These are phyloP conservation scores for Takifugu flavidus DNA, from an alignment of 2,113 vertebrate species.

Conservation along the genomic window DNA sequence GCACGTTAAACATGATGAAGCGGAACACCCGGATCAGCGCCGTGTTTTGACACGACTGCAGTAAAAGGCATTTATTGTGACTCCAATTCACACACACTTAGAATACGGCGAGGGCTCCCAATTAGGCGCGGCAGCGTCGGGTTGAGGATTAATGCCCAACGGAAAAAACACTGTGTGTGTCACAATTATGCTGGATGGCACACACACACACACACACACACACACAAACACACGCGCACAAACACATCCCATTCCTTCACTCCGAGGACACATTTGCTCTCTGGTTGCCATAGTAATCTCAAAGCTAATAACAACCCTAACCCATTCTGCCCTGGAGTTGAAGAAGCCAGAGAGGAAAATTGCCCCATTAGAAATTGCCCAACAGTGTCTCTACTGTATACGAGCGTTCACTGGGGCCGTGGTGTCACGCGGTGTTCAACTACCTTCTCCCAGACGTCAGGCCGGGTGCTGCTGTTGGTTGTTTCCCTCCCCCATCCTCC, in stretches of 20 bases:
- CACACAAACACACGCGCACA: constrained; percentile 13
- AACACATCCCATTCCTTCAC: constrained; percentile 60
- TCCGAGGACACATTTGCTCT: constrained; percentile 27
- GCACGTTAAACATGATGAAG: no score
- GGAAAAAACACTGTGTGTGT: constrained; percentile 1
- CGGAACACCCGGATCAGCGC: no score
- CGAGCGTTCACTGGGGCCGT: constrained; percentile 20
- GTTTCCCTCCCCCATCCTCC: constrained; percentile 16
- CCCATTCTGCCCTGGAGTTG: constrained; percentile 50
- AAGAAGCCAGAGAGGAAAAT: constrained; percentile 48
- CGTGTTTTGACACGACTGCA: no score
- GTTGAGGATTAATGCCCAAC: background rate
- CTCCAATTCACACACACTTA: background rate
- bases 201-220: constrained; percentile 4
- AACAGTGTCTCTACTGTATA: background rate
- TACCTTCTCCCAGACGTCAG: background rate
- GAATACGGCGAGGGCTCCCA: background rate
- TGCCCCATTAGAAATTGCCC: constrained; percentile 62
- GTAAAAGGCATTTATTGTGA: no score
- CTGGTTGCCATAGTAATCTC: constrained; percentile 68
- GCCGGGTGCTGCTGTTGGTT: background rate
- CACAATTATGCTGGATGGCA: constrained; percentile 12
- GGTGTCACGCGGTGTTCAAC: constrained; percentile 4
- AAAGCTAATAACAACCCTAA: constrained; percentile 64
- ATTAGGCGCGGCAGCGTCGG: background rate